phyloP scores from a whole-genome alignment of 1,140 invertebrate genomes.

The Heterodera carotae region DNA sequence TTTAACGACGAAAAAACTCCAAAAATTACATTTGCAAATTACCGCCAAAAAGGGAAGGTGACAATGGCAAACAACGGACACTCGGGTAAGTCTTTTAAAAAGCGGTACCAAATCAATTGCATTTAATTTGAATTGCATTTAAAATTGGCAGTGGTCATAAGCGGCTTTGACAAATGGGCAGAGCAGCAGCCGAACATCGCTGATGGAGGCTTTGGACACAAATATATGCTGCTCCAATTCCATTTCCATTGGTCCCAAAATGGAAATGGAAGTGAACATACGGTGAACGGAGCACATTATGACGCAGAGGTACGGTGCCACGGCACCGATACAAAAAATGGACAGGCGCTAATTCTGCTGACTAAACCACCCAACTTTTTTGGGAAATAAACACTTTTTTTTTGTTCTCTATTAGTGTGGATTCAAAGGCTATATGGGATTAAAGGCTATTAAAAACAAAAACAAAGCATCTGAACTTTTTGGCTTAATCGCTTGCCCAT shows the following conservation, averaged over 20 bases:
- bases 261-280: conserved; percentile 4
- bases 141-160: conserved; percentile 49
- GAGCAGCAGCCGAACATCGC: conserved; percentile 55
- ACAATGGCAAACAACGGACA: conserved; percentile 56
- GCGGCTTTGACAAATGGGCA: conserved; percentile 59
- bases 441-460: too few species aligned
- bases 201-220: conserved; percentile 74
- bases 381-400: too few species aligned
- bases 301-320: background rate
- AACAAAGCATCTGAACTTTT: too few species aligned
- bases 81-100: conserved; percentile 45
- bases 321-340: too few species aligned
- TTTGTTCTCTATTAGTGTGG: too few species aligned
- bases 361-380: too few species aligned
- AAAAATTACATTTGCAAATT: conserved; percentile 54
- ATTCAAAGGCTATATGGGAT: too few species aligned
- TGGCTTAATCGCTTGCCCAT: too few species aligned
- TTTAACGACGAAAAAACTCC: conserved; percentile 28
- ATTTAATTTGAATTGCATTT: conserved; percentile 16
- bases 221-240: conserved; percentile 79
- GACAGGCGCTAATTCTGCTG: too few species aligned
- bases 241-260: conserved; percentile 81
- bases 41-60: conserved; percentile 51
- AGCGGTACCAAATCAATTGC: conserved; percentile 12
- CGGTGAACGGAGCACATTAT: conserved; percentile 45